Conservation (phyloP, 2,888 invertebrate genomes). For the Leptinotarsa tumamoca region DNA sequence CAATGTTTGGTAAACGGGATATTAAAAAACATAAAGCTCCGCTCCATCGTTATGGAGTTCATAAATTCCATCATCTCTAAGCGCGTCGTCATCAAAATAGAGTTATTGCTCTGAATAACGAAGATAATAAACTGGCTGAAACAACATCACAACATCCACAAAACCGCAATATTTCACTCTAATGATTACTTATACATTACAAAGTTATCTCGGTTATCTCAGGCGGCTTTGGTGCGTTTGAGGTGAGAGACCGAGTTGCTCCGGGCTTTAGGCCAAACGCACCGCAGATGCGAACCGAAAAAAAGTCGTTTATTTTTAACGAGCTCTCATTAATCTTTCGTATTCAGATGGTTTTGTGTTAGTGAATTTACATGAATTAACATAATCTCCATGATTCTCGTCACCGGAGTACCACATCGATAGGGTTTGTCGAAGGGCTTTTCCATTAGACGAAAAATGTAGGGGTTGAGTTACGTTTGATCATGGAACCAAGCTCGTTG, state of each 20-base stretch:
- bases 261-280: conserved; percentile 15
- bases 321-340: conserved; percentile 33
- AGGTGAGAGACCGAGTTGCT: conserved; percentile 20
- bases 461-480: too few relatives aligned
- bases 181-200: conserved; percentile 28
- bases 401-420: background rate
- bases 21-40: conserved; percentile 4
- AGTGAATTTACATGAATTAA: conserved; percentile 42
- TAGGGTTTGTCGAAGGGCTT: too few relatives aligned
- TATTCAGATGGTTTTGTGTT: conserved; percentile 24
- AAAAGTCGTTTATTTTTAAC: conserved; percentile 34
- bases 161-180: conserved; percentile 23
- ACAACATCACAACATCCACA: conserved; percentile 24
- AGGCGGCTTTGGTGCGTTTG: conserved; percentile 21
- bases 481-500: too few relatives aligned
- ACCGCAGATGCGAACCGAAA: conserved; percentile 26
- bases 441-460: too few relatives aligned
- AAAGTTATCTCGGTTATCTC: conserved; percentile 27
- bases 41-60: background rate
- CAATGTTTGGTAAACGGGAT: conserved; percentile 3
- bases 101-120: conserved; percentile 17
- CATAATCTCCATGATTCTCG: conserved; percentile 27
- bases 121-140: conserved; percentile 24
- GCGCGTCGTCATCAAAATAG: background rate
- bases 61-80: conserved; percentile 16